Evolutionary conservation across 2,888 invertebrate species (phyloP), one percentile per base, ranked within the genome.

Genomic region (Oxycera nigricornis): DNA sequence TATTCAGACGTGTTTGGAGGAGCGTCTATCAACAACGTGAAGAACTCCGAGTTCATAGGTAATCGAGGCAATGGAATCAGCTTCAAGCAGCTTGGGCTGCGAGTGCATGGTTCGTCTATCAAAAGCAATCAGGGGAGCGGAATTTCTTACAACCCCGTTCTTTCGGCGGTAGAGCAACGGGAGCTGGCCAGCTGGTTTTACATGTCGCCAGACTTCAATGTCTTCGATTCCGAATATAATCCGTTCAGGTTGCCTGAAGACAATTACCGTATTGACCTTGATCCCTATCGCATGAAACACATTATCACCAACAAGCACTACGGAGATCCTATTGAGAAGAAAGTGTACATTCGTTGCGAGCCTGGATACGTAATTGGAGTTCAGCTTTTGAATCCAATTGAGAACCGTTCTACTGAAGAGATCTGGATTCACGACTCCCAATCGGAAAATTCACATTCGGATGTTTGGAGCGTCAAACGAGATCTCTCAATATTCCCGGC

Each of bases 151-250:
- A 93, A 98, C 85, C 96, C 98, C 0, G 93, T 92, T 50, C 87
- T 97, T 76, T 91, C 94, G 1, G 91, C 92, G 1, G 84, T 91
- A 1, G 93, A 95, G 81, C 97, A 97, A 84, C 88, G 95, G 82
- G 97, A 97, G 87, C 88, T 98, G 67, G 93, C 96, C 0, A 96
- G 96, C 4, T 97, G 97, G 97, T 94, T 96, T 80, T 89, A 89
- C 78, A 89, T 91, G 81, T 90, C 92, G 35, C 86, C 88, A 0
- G 92, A 92, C 77, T 88, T 89, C 74, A 89, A 89, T 78, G 86
- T 88, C 75, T 88, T 89, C 52, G 92, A 93, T 80, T 89, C 90
- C 0, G 90, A 91, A 79, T 94, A 94, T 80, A 89, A 89, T 77
- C 94, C 94, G 0, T 90, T 93, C 67, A 85, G 89, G 76, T 86